Conservation (phyloP, 2,888 invertebrate species). For the Eupithecia abbreviata region DNA sequence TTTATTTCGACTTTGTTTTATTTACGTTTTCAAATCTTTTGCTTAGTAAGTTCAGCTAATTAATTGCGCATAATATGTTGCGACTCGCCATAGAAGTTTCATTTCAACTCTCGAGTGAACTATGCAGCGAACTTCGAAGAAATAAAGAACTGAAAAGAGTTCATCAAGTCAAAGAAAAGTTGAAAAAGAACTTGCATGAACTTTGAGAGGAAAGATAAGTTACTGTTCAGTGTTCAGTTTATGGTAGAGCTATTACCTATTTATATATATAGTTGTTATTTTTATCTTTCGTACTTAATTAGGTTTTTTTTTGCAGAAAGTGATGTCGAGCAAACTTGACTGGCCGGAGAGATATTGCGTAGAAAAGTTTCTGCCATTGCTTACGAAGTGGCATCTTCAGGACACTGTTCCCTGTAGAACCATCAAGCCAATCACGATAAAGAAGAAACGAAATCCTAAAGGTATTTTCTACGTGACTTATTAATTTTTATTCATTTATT, state of each 20-base stretch:
- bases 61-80: neutral
- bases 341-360: slow-evolving; percentile 91
- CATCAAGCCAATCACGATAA: slow-evolving; percentile 66
- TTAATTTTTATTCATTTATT: too few relatives aligned
- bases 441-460: slow-evolving; percentile 79
- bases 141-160: slow-evolving; percentile 29
- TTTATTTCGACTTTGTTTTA: neutral
- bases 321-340: slow-evolving; percentile 86
- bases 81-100: neutral
- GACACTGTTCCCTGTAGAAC: slow-evolving; percentile 65
- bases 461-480: slow-evolving; percentile 54
- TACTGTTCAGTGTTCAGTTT: slow-evolving; percentile 14
- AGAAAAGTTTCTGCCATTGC: slow-evolving; percentile 89
- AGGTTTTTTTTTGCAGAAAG: slow-evolving; percentile 77
- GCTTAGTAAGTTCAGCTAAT: neutral
- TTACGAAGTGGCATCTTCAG: slow-evolving; percentile 90
- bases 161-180: slow-evolving; percentile 35
- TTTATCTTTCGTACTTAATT: neutral
- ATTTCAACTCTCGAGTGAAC: slow-evolving; percentile 24
- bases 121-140: slow-evolving; percentile 22
- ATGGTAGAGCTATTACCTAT: slow-evolving; percentile 5
- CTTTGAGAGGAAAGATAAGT: slow-evolving; percentile 21
- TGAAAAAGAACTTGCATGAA: slow-evolving; percentile 25
- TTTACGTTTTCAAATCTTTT: neutral
- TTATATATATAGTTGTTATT: neutral